Evolutionary conservation across 2,888 invertebrate genomes (phyloP), one percentile per base, ranked within the genome.

Genomic region (Nomada flava): DNA sequence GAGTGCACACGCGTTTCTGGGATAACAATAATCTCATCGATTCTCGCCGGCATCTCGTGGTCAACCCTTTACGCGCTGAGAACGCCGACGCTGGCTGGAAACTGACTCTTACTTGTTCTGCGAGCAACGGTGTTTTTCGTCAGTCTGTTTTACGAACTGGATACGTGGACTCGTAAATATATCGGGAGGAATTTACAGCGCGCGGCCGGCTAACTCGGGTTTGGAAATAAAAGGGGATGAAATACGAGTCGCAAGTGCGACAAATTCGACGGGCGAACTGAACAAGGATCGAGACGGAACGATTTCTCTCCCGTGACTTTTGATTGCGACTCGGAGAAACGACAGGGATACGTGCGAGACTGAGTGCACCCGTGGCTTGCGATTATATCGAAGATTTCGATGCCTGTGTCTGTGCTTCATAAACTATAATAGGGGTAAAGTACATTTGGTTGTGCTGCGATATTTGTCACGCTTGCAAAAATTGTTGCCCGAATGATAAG

Each of bases 1-100:
- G 63, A 74, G 70, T 77, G 78, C 63, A 80, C 63, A 83, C 75
- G 72, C 85, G 72, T 73, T 64, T 83, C 76, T 82, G 71, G 82
- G 82, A 80, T 76, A 79, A 53, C 80, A 64, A 80, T 83, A 77
- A 85, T 83, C 76, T 74, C 78, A 47, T 71, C 83, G 85, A 83
- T 74, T 76, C 62, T 74, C 62, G 23, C 36, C 59, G 36, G 36
- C 72, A 74, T 82, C 77, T 74, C 84, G 29, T 29, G 29, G 65
- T 20, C 70, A 29, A 57, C 76, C 65, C 63, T 47, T 50, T 2
- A 9, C 18, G 15, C 29, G 0, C 0, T 1, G 67, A 53, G 64
- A 69, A 76, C 20, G 29, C 83, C 69, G 71, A 83, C 83, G 76
- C 69, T 26, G 10, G 50, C 52, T 11, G 13, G 2, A 10, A 59